Percentiles rank a stretch among this genome's conserved stretches.
These are phyloP conservation scores for Tetragnatha versicolor DNA, from an alignment of 1,140 invertebrate species.

Conservation along the genomic window DNA sequence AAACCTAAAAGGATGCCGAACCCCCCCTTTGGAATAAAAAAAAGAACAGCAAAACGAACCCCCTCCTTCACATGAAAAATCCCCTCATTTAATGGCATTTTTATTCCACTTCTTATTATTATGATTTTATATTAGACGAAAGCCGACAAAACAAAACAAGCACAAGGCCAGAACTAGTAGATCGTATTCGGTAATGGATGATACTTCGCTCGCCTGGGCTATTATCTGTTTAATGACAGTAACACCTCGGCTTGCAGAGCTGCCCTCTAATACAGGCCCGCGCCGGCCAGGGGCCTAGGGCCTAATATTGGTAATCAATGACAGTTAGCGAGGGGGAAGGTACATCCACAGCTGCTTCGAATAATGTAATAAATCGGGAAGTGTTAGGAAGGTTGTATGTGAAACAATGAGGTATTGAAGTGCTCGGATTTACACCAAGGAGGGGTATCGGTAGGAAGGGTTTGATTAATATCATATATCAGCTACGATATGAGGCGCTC, in stretches of 20 bases:
- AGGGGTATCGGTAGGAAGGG: too few species aligned
- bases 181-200: slow-evolving; percentile 51
- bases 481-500: too few species aligned
- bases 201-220: slow-evolving; percentile 6
- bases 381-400: too few species aligned
- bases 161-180: too few species aligned
- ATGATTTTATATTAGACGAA: slow-evolving; percentile 38
- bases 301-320: slow-evolving; percentile 50
- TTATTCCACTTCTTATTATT: slow-evolving; percentile 45
- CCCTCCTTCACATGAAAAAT: neutral
- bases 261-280: too few species aligned
- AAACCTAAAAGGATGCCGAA: too few species aligned
- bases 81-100: slow-evolving; percentile 38
- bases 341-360: too few species aligned
- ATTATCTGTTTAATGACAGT: slow-evolving; percentile 47
- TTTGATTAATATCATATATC: too few species aligned
- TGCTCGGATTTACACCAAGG: too few species aligned
- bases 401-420: too few species aligned
- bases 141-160: too few species aligned
- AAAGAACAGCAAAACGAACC: neutral
- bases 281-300: neutral
- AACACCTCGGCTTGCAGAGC: slow-evolving; percentile 39
- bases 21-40: neutral
- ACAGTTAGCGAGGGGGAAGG: slow-evolving; percentile 21
- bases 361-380: too few species aligned